Evolutionary conservation across 1,140 invertebrate species (phyloP).

Genomic region (Heliconius hermathena): DNA sequence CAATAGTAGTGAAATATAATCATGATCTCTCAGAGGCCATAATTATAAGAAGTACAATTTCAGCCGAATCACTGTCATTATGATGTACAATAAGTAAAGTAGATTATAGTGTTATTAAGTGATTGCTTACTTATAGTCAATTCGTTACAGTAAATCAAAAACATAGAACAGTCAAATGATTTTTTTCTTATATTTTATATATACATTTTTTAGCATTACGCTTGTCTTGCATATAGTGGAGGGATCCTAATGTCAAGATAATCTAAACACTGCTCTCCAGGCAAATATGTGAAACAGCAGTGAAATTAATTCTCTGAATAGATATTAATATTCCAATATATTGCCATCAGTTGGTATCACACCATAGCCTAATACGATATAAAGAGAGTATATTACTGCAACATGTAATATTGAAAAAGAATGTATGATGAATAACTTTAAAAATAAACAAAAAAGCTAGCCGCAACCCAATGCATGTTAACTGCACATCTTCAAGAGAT

Average conservation of each 20-base stretch:
- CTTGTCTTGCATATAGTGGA: no score
- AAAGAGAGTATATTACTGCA: background rate
- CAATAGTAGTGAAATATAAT: background rate
- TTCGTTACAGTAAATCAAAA: background rate
- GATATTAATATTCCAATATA: no score
- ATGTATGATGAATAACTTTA: background rate
- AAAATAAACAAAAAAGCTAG: conserved; percentile 4
- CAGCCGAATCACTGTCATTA: conserved; percentile 64
- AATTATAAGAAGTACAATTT: conserved; percentile 38
- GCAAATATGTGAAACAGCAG: no score
- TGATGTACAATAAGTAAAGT: conserved; percentile 16
- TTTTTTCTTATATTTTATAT: background rate
- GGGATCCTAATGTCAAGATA: no score
- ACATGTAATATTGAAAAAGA: background rate
- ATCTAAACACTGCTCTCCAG: no score
- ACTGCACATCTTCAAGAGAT: conserved; percentile 21
- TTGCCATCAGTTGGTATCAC: no score
- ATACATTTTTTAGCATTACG: no score
- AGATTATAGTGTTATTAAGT: conserved; percentile 24
- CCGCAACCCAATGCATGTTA: background rate
- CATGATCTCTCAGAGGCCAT: background rate
- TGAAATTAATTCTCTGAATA: background rate
- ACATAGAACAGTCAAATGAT: background rate
- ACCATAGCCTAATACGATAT: no score
- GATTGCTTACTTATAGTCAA: background rate